Evolutionary conservation across 2,113 vertebrate genomes (phyloP).

Genomic region (Syngnathus scovelli): DNA sequence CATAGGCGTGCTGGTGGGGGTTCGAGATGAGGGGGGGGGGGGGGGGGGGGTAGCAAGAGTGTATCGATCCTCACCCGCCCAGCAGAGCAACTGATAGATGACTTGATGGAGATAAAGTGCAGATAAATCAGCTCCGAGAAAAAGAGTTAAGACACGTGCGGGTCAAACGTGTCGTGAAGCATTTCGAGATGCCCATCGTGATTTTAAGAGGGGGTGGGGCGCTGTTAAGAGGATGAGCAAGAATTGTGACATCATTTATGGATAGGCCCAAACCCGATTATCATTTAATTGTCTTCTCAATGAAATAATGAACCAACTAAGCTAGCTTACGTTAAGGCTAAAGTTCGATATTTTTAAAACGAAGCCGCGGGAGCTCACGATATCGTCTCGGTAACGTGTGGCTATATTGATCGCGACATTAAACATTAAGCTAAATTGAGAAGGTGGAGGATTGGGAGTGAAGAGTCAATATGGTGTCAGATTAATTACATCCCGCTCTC

Average conservation of each 20-base stretch:
- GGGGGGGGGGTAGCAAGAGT: slow-evolving; percentile 23
- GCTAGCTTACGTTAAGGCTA: background rate
- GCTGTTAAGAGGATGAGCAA: slow-evolving; percentile 9
- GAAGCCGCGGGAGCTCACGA: slow-evolving; percentile 54
- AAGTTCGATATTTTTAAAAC: background rate
- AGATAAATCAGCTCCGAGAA: slow-evolving; percentile 58
- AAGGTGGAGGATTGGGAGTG: slow-evolving; percentile 48
- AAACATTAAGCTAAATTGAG: slow-evolving; percentile 72
- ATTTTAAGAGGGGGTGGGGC: background rate
- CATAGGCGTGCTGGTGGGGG: slow-evolving; percentile 42
- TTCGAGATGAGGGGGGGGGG: slow-evolving; percentile 32
- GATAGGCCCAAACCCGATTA: background rate
- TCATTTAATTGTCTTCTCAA: background rate
- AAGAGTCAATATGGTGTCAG: slow-evolving; percentile 68
- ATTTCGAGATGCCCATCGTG: slow-evolving; percentile 52
- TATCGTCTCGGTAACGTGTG: slow-evolving; percentile 67
- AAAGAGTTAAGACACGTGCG: slow-evolving; percentile 34
- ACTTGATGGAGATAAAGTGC: slow-evolving; percentile 59
- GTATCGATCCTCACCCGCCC: slow-evolving; percentile 53
- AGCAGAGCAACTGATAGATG: slow-evolving; percentile 48
- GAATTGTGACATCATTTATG: slow-evolving; percentile 21
- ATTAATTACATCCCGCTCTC: slow-evolving; percentile 66
- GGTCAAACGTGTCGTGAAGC: slow-evolving; percentile 48
- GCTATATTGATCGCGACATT: slow-evolving; percentile 65
- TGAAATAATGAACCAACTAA: background rate